Base-by-base conservation (phyloP, 2,888 invertebrate species). In the Acleris cristana region DNA sequence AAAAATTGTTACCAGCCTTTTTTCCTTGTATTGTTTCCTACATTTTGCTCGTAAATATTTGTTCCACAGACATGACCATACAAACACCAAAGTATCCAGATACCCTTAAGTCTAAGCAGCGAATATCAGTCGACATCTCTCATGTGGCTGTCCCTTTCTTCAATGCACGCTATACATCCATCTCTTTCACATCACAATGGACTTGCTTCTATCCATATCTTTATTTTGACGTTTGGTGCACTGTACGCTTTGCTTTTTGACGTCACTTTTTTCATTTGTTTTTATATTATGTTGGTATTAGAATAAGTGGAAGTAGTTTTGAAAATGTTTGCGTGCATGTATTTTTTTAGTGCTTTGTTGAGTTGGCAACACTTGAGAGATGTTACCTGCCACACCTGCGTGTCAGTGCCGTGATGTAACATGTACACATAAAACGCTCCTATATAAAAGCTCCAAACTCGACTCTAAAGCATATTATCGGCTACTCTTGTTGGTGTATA, bases 291-390 rank as follows among this genome's bases (percentile, higher is more conserved):
- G 66, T 66, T 56, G 65, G 66, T 70, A 66, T 67, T 66, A 66
- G 66, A 59, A 34, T 62, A 62, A 66, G 61, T 61, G 16, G 30
- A 30, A 59, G 30, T 60, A 55, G 51, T 69, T 65, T 73, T 69
- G 40, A 69, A 72, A 70, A 69, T 59, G 53, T 71, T 79, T 78
- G 80, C 84, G 84, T 85, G 89, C 86, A 86, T 84, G 86, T 84
- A 79, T 77, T 76, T 71, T 76, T 77, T 70, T 72, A 75, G 76
- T 76, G 83, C 83, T 83, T 83, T 75, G 81, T 76, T 78, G 75
- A 83, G 79, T 80, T 81, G 82, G 74, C 74, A 80, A 85, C 88
- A 88, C 88, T 90, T 92, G 92, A 92, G 92, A 92, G 92, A 92
- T 92, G 92, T 91, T 90, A 85, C 90, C 91, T 88, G 83, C 86